A percentile compares a stretch with the other conserved stretches of the same genome.
Evolutionary conservation across 2,797 vertebrate genomes (phyloP).

Genomic region (Knipowitschia caucasica): DNA sequence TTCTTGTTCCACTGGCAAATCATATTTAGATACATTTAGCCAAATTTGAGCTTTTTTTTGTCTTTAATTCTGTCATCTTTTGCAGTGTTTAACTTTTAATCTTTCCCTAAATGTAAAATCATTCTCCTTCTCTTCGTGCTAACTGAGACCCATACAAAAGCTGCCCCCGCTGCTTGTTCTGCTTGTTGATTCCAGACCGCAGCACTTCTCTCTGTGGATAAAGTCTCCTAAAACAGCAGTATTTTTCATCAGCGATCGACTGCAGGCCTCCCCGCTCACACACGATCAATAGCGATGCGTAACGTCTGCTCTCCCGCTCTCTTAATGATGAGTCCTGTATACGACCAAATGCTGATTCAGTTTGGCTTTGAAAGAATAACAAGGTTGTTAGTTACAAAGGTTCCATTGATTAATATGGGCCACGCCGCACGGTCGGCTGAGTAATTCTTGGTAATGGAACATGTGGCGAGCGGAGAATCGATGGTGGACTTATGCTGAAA

Average conservation of each 20-base stretch:
- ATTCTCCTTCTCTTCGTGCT: too few relatives aligned
- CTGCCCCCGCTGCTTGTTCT: too few relatives aligned
- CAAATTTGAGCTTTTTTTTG: too few relatives aligned
- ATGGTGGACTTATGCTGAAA: slow-evolving; percentile 56
- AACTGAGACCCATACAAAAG: too few relatives aligned
- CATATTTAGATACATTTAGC: too few relatives aligned
- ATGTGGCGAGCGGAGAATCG: slow-evolving; percentile 53
- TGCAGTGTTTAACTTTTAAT: too few relatives aligned
- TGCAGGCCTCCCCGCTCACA: slow-evolving; percentile 45
- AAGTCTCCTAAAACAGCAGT: slow-evolving; percentile 30
- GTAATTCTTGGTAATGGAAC: slow-evolving; percentile 66
- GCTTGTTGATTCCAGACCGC: slow-evolving; percentile 17
- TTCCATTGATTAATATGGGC: slow-evolving; percentile 71
- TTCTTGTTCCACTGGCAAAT: too few relatives aligned
- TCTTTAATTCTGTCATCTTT: too few relatives aligned
- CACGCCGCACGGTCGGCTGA: slow-evolving; percentile 50
- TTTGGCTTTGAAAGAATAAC: slow-evolving; percentile 70
- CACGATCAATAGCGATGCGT: slow-evolving; percentile 68
- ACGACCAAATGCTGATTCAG: slow-evolving; percentile 58
- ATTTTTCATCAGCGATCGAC: slow-evolving; percentile 57
- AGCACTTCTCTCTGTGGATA: slow-evolving; percentile 44
- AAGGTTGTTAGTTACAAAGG: slow-evolving; percentile 72
- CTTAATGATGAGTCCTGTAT: slow-evolving; percentile 59
- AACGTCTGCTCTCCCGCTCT: slow-evolving; percentile 46
- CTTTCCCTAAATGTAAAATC: too few relatives aligned